A percentile compares a stretch with the other conserved stretches of the same genome.
Conservation (phyloP, 2,888 invertebrate species). For the Spodoptera picta region DNA sequence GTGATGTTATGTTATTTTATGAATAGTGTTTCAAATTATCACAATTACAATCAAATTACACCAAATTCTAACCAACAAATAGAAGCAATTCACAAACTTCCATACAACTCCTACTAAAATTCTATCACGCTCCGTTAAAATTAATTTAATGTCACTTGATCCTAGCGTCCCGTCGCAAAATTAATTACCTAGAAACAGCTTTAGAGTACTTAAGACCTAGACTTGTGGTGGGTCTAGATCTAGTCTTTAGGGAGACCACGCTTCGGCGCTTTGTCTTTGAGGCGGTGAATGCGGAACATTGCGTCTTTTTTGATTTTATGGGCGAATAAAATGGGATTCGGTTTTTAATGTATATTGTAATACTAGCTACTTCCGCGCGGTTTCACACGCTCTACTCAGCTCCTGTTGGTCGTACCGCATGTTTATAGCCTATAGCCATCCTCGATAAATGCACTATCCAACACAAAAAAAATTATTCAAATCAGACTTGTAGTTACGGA, state of each 20-base stretch:
- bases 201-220: slow-evolving; percentile 57
- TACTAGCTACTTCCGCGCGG: too few species aligned
- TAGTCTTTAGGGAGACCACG: slow-evolving; percentile 45
- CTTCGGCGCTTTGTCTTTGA: slow-evolving; percentile 35
- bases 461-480: too few species aligned
- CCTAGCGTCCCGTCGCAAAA: slow-evolving; percentile 51
- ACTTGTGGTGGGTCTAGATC: slow-evolving; percentile 51
- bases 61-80: not conserved
- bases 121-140: slow-evolving; percentile 49
- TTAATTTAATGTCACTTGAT: slow-evolving; percentile 57
- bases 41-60: too few species aligned
- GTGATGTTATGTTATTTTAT: too few species aligned
- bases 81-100: slow-evolving; percentile 10
- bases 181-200: slow-evolving; percentile 64
- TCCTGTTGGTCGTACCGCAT: too few species aligned
- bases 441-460: too few species aligned
- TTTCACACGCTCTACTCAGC: too few species aligned
- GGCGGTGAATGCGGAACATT: slow-evolving; percentile 24
- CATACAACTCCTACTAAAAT: slow-evolving; percentile 28
- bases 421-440: too few species aligned
- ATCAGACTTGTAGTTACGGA: too few species aligned
- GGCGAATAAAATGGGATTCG: not conserved
- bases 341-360: not conserved
- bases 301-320: slow-evolving; percentile 28
- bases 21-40: too few species aligned